These are phyloP conservation scores for Zaprionus vittiger DNA, from an alignment of 1,140 invertebrate species.

Conservation along the genomic window DNA sequence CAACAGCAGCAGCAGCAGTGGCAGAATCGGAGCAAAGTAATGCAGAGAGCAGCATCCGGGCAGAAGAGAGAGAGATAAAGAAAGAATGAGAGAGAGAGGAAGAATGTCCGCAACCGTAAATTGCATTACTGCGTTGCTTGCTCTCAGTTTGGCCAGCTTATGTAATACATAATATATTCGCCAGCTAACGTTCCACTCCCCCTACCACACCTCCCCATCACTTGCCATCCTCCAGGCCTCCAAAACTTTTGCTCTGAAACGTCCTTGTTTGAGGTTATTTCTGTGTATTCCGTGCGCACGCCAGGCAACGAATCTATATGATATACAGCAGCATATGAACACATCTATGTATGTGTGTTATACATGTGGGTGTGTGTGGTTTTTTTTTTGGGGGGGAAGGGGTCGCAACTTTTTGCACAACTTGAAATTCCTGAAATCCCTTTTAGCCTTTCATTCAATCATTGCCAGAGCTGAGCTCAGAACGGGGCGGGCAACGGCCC, in stretches of 20 bases:
- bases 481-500: conserved; percentile 22
- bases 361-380: neutral
- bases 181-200: conserved; percentile 5
- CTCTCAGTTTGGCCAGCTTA: conserved; percentile 41
- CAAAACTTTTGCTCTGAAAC: conserved; percentile 64
- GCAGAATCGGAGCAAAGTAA: conserved; percentile 45
- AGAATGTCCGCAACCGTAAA: conserved; percentile 54
- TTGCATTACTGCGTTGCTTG: conserved; percentile 71
- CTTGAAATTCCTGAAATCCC: conserved; percentile 67
- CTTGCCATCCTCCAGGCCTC: conserved; percentile 6
- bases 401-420: conserved; percentile 41
- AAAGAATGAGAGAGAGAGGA: neutral
- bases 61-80: neutral
- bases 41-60: conserved; percentile 30
- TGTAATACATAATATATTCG: conserved; percentile 60
- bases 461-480: conserved; percentile 45
- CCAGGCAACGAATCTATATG: conserved; percentile 7
- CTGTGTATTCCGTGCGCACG: conserved; percentile 49
- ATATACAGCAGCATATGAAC: neutral
- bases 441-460: conserved; percentile 80
- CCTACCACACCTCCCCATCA: neutral
- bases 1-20: conserved; percentile 20
- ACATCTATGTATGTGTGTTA: conserved; percentile 1
- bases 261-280: conserved; percentile 83
- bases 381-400: neutral